Base-by-base conservation (phyloP, 2,113 vertebrate species). In the Barnardius zonarius region DNA sequence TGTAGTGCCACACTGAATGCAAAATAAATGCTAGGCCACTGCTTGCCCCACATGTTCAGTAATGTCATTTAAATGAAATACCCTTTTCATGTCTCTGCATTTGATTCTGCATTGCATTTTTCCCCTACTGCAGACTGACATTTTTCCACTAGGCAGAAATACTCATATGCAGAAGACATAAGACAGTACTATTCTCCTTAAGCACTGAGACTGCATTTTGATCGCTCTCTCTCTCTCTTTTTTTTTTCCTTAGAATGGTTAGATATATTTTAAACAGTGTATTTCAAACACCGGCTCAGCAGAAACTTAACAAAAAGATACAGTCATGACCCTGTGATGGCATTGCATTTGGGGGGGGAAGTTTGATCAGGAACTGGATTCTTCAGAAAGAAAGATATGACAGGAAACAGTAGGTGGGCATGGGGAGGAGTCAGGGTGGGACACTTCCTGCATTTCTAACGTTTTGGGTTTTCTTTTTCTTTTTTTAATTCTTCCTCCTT, bases 351-450 rank as follows among this genome's bases (percentile, higher is more conserved):
- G 97, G 97, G 97, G 90, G 80, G 86, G 90, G 97, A 97, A 86
- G 97, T 96, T 63, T 96, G 90, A 97, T 97, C 97, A 98, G 97
- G 97, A 98, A 97, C 97, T 97, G 97, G 95, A 97, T 98, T 98
- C 98, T 98, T 98, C 97, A 98, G 98, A 98, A 98, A 98, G 57
- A 98, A 98, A 98, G 96, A 97, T 97, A 98, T 98, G 98, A 97
- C 96, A 96, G 90, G 97, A 97, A 94, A 96, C 97, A 92, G 97
- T 96, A 96, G 96, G 94, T 97, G 93, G 93, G 95, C 78, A 74
- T 95, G 91, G 98, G 97, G 93, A 97, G 93, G 95, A 97, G 96
- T 97, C 83, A 93, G 98, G 98, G 97, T 88, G 97, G 98, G 98
- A 94, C 97, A 98, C 98, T 98, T 98, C 98, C 98, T 98, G 98